Base-by-base conservation (phyloP, 2,797 vertebrate species). In the Merluccius polli region DNA sequence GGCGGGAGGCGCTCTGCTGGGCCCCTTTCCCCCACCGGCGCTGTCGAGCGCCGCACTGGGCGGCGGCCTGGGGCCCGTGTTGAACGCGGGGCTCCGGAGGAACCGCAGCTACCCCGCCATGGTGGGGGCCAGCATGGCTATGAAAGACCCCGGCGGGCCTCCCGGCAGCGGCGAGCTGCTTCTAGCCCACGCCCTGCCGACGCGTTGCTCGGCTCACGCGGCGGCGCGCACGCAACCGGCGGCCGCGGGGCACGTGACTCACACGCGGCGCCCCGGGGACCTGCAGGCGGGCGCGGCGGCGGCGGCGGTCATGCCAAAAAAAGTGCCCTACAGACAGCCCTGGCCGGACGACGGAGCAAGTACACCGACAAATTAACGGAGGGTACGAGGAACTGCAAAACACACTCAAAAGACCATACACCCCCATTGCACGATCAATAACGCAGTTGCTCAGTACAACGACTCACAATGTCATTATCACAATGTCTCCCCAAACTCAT, bases 51-150 rank as follows among this genome's bases (percentile, higher is more conserved):
- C 15, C 5, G 86, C 81, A 38, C 94, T 92, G 89, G 96, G 1
- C 4, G 93, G 93, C 1, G 95, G 95, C 75, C 92, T 98, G 78
- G 59, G 59, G 24, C 94, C 95, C 65, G 86, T 84, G 77, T 87
- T 97, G 80, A 96, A 93, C 70, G 88, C 93, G 1, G 96, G 97
- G 77, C 95, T 99, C 81, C 94, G 97, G 24, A 93, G 97, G 88
- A 99, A 99, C 63, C 94, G 95, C 38, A 99, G 97, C 91, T 98
- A 97, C 82, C 98, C 98, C 13, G 95, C 95, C 73, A 95, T 98
- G 96, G 96, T 99, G 78, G 98, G 98, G 36, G 97, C 97, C 84
- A 98, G 98, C 84, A 97, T 99, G 97, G 96, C 96, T 63, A 98
- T 98, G 97, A 98, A 97, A 84, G 96, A 95, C 77, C 95, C 96